Evolutionary conservation across 2,113 vertebrate species (phyloP), one percentile per base, ranked within the genome.

Genomic region (Alethe castanea): DNA sequence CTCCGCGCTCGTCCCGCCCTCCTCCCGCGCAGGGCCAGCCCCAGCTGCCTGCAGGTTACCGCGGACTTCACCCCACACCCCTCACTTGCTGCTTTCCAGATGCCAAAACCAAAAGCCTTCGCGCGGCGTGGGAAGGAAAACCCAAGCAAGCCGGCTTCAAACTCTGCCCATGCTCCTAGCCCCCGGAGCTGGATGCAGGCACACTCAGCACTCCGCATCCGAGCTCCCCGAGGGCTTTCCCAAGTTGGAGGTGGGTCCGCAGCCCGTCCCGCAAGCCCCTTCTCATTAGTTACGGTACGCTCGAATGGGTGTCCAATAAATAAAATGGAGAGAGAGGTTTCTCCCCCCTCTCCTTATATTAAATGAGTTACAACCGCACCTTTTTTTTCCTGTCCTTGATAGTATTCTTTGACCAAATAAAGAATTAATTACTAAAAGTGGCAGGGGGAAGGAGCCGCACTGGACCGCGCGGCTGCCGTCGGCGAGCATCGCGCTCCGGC

Each of bases 371-470:
- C 33, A 72, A 66, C 28, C 0, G 22, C 57, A 45, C 14, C 1
- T 23, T 91, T 84, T 25, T 29, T 2, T 19, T 36, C 40, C 45
- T n/a, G 50, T 45, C 25, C 6, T 52, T 72, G 66, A 53, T 29
- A 76, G 28, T 53, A 92, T 81, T 85, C 61, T 53, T 85, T 91
- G 65, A 60, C 45, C 91, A 95, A 94, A 89, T 91, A 91, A 91
- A 95, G 56, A 54, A 70, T 25, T 45, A 71, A 60, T 78, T 74
- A 14, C 44, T 74, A 53, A 86, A 89, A 86, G 50, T 20, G 20
- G 24, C 59, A 19, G 5, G 1, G 14, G 18, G 40, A 79, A n/a
- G 48, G 48, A 71, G 11, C 48, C 5, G 9, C 47, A 3, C 28
- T 2, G 80, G 19, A 14, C 25, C 5, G 8, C 38, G 67, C 3